These are phyloP conservation scores for Perodicticus potto DNA, from an alignment of 2,797 vertebrate species.

Conservation along the genomic window DNA sequence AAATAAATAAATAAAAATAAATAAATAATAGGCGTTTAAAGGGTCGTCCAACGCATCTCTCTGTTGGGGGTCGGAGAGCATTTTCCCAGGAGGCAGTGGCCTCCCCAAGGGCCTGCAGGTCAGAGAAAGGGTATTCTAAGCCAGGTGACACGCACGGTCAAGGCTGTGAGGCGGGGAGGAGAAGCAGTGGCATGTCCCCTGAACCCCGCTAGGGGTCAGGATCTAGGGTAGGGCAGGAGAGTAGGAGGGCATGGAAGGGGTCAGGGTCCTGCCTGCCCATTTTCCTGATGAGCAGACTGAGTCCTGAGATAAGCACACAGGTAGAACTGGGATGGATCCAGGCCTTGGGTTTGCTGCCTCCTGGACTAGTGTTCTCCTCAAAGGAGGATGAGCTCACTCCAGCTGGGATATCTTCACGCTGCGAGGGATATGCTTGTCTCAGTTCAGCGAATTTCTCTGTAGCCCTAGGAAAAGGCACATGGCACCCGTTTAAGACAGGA, in stretches of 20 bases:
- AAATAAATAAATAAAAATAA: too few species aligned
- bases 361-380: not conserved
- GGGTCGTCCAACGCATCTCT: fast-evolving
- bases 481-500: fast-evolving
- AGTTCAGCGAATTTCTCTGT: not conserved
- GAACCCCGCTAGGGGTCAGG: not conserved
- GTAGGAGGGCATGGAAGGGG: fast-evolving
- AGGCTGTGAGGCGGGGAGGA: too few species aligned
- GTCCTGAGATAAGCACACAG: not conserved
- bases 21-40: not conserved
- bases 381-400: not conserved
- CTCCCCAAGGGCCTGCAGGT: not conserved
- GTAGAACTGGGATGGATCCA: not conserved
- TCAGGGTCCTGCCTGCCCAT: not conserved
- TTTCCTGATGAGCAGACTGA: not conserved
- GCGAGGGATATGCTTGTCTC: fast-evolving
- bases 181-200: fast-evolving
- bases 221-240: not conserved
- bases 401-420: not conserved
- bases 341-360: not conserved
- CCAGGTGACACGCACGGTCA: fast-evolving
- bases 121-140: not conserved
- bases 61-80: not conserved
- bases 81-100: not conserved
- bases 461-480: not conserved